Percentiles rank a stretch among this genome's conserved stretches.
These are phyloP conservation scores for Drosophila colorata DNA, from an alignment of 2,888 invertebrate species.

Conservation along the genomic window DNA sequence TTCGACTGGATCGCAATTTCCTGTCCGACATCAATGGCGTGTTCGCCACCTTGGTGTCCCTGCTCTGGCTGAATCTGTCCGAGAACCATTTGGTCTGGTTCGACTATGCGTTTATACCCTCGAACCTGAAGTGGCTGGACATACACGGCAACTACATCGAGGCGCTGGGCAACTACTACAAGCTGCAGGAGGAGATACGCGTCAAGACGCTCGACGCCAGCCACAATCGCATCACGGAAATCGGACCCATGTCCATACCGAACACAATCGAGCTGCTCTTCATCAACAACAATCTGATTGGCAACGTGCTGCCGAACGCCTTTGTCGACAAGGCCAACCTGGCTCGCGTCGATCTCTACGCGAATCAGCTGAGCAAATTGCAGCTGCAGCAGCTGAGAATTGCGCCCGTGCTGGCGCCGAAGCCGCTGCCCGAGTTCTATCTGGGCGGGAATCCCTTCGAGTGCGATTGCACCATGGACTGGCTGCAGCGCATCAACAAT, in stretches of 20 bases:
- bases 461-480: conserved; percentile 98
- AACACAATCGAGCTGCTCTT: conserved; percentile 94
- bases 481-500: conserved; percentile 95
- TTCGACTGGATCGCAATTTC: conserved; percentile 94
- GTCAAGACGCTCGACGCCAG: conserved; percentile 96
- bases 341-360: conserved; percentile 95
- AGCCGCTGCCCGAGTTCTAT: conserved; percentile 94
- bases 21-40: conserved; percentile 95
- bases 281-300: conserved; percentile 95
- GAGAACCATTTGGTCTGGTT: conserved; percentile 97
- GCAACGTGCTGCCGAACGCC: conserved; percentile 92
- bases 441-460: conserved; percentile 97
- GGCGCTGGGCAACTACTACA: conserved; percentile 94
- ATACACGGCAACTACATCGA: conserved; percentile 96
- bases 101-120: conserved; percentile 96
- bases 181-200: conserved; percentile 92
- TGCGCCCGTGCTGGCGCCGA: conserved; percentile 88
- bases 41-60: conserved; percentile 92
- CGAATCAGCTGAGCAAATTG: conserved; percentile 93
- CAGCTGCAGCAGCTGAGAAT: conserved; percentile 93
- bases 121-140: conserved; percentile 95
- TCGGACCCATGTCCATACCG: conserved; percentile 93
- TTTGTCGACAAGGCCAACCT: conserved; percentile 94
- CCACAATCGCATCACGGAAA: conserved; percentile 93
- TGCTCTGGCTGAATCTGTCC: conserved; percentile 94